These are phyloP conservation scores for Morpho achilles DNA, from an alignment of 2,888 invertebrate species.

Conservation along the genomic window DNA sequence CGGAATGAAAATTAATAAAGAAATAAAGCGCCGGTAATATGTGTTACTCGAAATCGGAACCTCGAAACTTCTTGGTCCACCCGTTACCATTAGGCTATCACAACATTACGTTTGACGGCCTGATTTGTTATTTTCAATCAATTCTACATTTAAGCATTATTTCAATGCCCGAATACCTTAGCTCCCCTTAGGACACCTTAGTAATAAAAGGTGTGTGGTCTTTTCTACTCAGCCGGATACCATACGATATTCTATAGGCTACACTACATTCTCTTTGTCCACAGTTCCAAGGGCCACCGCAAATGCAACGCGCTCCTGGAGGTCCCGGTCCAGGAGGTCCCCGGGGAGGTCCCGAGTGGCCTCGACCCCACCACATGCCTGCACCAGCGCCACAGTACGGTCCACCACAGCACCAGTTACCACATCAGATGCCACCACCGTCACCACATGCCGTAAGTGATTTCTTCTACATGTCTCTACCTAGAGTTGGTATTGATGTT, in stretches of 20 bases:
- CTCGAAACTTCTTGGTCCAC: too few relatives aligned
- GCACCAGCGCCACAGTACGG: constrained; percentile 66
- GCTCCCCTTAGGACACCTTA: too few relatives aligned
- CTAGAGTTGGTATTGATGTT: background rate
- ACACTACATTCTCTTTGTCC: background rate
- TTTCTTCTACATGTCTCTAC: background rate
- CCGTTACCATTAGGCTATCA: too few relatives aligned
- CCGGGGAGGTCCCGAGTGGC: constrained; percentile 63
- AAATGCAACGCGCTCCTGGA: constrained; percentile 29
- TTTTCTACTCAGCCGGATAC: too few relatives aligned
- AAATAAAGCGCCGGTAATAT: too few relatives aligned
- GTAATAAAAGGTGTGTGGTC: too few relatives aligned
- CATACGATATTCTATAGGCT: background rate
- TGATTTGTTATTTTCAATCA: too few relatives aligned
- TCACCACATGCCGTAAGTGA: constrained; percentile 60
- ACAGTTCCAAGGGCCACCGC: constrained; percentile 57
- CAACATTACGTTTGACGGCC: too few relatives aligned
- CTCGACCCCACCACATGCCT: constrained; percentile 61
- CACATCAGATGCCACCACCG: constrained; percentile 68
- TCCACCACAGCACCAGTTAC: constrained; percentile 70
- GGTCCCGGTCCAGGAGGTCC: constrained; percentile 36
- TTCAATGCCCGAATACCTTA: too few relatives aligned
- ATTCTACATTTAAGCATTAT: too few relatives aligned
- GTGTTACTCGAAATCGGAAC: too few relatives aligned
- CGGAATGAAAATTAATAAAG: too few relatives aligned